These are phyloP conservation scores for Plotosus lineatus DNA, from an alignment of 2,113 vertebrate genomes.

Conservation along the genomic window DNA sequence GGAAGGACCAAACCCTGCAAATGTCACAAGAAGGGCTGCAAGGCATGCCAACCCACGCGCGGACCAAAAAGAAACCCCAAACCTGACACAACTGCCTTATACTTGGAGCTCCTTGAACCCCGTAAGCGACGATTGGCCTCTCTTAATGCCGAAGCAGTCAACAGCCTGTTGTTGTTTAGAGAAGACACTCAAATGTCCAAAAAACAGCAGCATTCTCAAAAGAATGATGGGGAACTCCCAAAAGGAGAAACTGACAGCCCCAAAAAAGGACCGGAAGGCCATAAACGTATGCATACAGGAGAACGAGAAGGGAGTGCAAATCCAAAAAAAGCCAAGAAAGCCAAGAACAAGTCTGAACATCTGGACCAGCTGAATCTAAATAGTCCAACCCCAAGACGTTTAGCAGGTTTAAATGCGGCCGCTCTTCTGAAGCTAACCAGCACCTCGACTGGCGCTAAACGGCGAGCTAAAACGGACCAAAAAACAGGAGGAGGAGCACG, in stretches of 20 bases:
- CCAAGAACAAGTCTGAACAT: slow-evolving; percentile 54
- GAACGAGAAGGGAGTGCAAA: slow-evolving; percentile 49
- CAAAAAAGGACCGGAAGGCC: slow-evolving; percentile 49
- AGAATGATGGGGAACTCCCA: slow-evolving; percentile 61
- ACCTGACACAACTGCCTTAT: slow-evolving; percentile 62
- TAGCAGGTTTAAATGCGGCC: slow-evolving; percentile 92
- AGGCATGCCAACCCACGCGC: slow-evolving; percentile 52
- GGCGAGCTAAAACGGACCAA: slow-evolving; percentile 69
- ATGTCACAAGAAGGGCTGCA: slow-evolving; percentile 56
- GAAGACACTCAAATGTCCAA: slow-evolving; percentile 65
- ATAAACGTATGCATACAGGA: slow-evolving; percentile 60
- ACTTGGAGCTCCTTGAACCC: slow-evolving; percentile 70
- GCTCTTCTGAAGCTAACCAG: slow-evolving; percentile 92
- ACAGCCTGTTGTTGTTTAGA: slow-evolving; percentile 88
- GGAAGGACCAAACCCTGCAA: slow-evolving; percentile 63
- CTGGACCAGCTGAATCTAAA: slow-evolving; percentile 68
- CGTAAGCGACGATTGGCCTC: slow-evolving; percentile 91
- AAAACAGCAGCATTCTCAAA: slow-evolving; percentile 65
- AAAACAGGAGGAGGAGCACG: slow-evolving; percentile 62
- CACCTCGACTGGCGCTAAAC: slow-evolving; percentile 69
- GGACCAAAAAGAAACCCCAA: slow-evolving; percentile 68
- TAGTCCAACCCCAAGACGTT: slow-evolving; percentile 85
- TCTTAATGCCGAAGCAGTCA: slow-evolving; percentile 95
- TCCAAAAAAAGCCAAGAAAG: slow-evolving; percentile 62
- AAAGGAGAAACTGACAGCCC: slow-evolving; percentile 59